phyloP scores from a whole-genome alignment of 2,797 vertebrate genomes.

The Myotis findleyi region DNA sequence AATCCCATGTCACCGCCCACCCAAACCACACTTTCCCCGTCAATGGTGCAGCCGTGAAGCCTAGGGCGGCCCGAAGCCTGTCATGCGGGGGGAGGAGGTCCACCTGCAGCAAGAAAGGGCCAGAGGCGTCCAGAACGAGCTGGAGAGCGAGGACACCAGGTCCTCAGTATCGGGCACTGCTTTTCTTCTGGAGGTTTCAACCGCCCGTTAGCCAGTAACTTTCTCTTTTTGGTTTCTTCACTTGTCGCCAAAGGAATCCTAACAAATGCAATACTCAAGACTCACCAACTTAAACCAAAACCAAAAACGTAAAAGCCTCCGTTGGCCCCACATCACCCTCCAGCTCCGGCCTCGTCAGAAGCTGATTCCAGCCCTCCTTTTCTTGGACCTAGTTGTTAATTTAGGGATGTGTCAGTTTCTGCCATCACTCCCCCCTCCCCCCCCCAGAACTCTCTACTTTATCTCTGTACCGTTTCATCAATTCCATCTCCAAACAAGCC shows the following conservation, averaged over 20 bases:
- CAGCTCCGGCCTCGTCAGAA: neutral
- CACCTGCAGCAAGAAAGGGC: neutral
- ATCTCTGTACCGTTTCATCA: neutral
- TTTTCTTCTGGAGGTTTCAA: neutral
- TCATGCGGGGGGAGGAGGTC: accelerated
- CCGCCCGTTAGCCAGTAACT: no score
- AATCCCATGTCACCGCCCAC: neutral
- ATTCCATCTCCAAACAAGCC: neutral
- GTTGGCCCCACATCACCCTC: neutral
- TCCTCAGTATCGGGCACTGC: accelerated
- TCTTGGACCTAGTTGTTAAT: neutral
- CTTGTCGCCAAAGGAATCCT: neutral
- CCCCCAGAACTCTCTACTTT: neutral
- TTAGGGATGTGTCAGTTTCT: neutral
- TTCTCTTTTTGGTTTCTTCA: neutral
- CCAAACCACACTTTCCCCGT: neutral
- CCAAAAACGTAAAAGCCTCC: neutral
- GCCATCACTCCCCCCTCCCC: neutral
- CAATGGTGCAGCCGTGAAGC: no score
- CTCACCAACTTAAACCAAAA: neutral
- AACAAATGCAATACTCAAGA: neutral
- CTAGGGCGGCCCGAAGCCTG: neutral
- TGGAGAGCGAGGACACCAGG: neutral
- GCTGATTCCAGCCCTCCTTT: neutral
- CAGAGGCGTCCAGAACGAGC: neutral